These are phyloP conservation scores for Neria commutata DNA, from an alignment of 2,888 invertebrate genomes.

Conservation along the genomic window DNA sequence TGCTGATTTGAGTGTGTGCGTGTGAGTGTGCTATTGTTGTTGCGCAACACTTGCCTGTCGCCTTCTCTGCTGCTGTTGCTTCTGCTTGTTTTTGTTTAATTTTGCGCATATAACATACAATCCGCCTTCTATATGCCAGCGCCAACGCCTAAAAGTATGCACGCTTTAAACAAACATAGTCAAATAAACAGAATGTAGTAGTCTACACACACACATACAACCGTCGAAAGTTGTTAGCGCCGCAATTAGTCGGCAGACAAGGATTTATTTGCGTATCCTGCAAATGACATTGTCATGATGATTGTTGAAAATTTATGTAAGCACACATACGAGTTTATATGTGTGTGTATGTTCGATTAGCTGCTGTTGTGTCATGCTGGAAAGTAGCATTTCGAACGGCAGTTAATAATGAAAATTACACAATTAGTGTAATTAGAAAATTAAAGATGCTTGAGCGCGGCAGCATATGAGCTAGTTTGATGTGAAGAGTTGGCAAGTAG, in stretches of 20 bases:
- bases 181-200: background rate
- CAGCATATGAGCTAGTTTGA: too few species aligned
- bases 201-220: background rate
- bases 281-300: conserved; percentile 46
- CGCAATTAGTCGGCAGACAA: conserved; percentile 9
- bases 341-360: conserved; percentile 16
- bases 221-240: background rate
- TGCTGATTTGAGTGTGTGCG: background rate
- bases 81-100: conserved; percentile 8
- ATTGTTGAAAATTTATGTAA: conserved; percentile 43
- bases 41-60: conserved; percentile 31
- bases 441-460: background rate
- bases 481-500: too few species aligned
- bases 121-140: too few species aligned
- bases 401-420: conserved; percentile 39
- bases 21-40: conserved; percentile 12
- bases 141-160: background rate
- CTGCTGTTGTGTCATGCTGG: conserved; percentile 35
- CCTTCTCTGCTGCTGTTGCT: conserved; percentile 25
- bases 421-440: conserved; percentile 46
- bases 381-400: conserved; percentile 15
- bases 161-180: background rate
- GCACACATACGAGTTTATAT: conserved; percentile 26
- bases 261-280: conserved; percentile 46
- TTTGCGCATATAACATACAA: background rate